Base-by-base conservation (phyloP, 2,797 vertebrate genomes). In the Pogoniulus pusillus region DNA sequence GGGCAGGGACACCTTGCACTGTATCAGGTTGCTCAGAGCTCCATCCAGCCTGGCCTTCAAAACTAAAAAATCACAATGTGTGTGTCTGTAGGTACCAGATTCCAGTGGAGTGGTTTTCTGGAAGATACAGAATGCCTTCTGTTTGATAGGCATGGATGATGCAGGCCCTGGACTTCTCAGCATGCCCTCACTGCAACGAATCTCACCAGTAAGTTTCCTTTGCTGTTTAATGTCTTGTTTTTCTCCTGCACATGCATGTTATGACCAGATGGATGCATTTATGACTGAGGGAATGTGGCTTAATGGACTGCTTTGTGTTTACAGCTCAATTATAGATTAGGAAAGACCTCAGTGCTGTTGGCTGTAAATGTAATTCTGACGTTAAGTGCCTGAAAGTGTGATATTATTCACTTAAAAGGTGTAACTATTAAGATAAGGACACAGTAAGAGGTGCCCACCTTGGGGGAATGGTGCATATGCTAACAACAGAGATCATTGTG, bases 111-210 rank as follows among this genome's bases (percentile, higher is more conserved):
- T 49, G 95, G 91, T 53, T 96, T 98, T 86, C 92, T 97, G 77
- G 95, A 97, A 32, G 97, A 95, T 75, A 89, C 94, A 62, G 97
- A 97, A 87, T 32, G 96, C 98, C 94, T 97, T 98, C 91, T 30
- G 26, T 78, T 95, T 97, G 43, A 96, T 63, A 73, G 92, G 96
- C 89, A 92, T 98, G 63, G 98, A 97, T 93, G 47, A 23, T 60
- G 94, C 96, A 37, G 97, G 95, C 41, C 82, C 93, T 11, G 96
- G 97, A 30, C 83, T 87, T 59, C 96, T 96, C 62, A 97, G 97
- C 58, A 59, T 87, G 17, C 53, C 91, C 17, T 97, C 16, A 9
- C 96, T 79, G 97, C 96, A 85, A 97, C 97, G 91, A 95, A 97
- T 86, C 96, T 96, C n/a, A 95, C 96, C 85, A 93, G 95, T 97